Evolutionary conservation across 2,797 vertebrate genomes (phyloP), one percentile per base, ranked within the genome.

Genomic region (Syngnathus acus): DNA sequence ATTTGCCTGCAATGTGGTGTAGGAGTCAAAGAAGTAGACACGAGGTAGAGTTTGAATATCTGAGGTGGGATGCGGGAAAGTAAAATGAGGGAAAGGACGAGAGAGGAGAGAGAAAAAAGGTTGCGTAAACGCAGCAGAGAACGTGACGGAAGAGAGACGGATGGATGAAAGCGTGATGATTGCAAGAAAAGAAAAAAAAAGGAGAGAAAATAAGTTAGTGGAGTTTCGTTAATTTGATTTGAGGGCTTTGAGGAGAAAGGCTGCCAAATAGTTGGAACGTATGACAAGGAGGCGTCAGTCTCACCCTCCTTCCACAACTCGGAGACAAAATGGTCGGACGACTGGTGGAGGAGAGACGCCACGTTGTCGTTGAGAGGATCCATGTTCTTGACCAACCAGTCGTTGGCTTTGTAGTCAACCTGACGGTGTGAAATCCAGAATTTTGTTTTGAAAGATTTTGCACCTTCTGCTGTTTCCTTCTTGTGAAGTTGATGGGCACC

Each of bases 311-410:
- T 94, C 95, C 94, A 97, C 68, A 97, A 93, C 81, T 96, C 94
- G 1, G 93, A 93, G 0, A 95, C 93, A 68, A 95, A 93, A 69
- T 90, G 89, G 82, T 96, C 94, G 0, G 94, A 92, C 1, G 94
- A 95, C 84, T 96, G 94, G 78, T 96, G 94, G 13, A 96, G 90
- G 38, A 96, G 89, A 60, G 94, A 93, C 0, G 94, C 94, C 13
- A 96, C 92, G 0, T 88, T 96, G 86, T 96, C 94, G 6, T 96
- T 96, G 66, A 96, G 76, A 6, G 95, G 95, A 76, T 96, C 94
- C 95, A 96, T 96, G 84, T 96, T 96, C 85, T 96, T 96, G 83
- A 96, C 92, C 62, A 96, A 78, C 95, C 95, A 96, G 57, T 95
- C 93, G 1, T 89, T 85, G 38, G 94, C 93, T 77, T 96, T 96